These are phyloP conservation scores for Pseudotriccus pelzelni DNA, from an alignment of 2,797 vertebrate genomes.

Conservation along the genomic window DNA sequence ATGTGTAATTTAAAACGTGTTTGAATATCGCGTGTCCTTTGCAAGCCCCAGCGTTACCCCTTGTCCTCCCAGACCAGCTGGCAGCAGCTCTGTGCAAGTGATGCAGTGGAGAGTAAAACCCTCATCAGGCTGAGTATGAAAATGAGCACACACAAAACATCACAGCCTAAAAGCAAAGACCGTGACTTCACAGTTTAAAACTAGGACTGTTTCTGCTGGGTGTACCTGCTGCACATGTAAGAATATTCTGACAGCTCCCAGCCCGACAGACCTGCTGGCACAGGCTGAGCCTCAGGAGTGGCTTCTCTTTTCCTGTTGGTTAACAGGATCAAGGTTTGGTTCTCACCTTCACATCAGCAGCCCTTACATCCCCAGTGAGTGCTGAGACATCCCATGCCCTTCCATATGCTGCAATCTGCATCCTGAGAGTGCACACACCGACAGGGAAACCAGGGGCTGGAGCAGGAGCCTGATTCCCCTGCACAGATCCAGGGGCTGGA, in stretches of 20 bases:
- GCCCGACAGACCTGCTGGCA: background rate
- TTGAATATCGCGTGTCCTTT: background rate
- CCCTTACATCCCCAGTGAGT: background rate
- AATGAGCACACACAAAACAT: background rate
- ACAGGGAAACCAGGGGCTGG: background rate
- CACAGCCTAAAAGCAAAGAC: background rate
- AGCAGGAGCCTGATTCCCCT: background rate
- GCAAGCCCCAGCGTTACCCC: background rate
- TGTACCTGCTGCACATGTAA: fast-evolving
- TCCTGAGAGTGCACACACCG: fast-evolving
- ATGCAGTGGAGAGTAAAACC: background rate
- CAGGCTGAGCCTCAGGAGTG: background rate
- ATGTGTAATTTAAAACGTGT: background rate
- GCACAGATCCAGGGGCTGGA: background rate
- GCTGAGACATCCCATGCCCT: background rate
- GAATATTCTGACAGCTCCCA: background rate
- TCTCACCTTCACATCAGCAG: background rate
- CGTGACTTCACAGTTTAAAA: background rate
- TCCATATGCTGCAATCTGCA: background rate
- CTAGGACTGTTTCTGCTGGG: background rate
- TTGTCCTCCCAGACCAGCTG: background rate
- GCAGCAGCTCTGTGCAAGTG: background rate
- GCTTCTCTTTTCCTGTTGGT: background rate
- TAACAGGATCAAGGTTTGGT: background rate
- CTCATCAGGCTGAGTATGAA: background rate